Evolutionary conservation across 2,113 vertebrate species (phyloP).

Genomic region (Mungos mungo): DNA sequence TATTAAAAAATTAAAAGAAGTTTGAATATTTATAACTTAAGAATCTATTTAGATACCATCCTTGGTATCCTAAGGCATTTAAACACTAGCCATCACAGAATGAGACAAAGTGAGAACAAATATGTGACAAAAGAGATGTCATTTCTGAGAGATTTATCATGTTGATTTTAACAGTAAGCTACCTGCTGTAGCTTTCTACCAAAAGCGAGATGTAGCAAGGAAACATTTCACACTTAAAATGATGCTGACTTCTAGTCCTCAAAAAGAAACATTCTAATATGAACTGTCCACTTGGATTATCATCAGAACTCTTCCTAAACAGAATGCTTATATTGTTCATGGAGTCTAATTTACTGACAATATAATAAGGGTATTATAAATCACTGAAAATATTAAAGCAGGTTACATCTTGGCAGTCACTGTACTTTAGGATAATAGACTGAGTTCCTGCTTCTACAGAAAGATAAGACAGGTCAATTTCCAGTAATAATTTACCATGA

Average conservation of each 20-base stretch:
- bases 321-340: neutral
- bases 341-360: constrained; percentile 56
- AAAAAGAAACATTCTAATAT: neutral
- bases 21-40: constrained; percentile 19
- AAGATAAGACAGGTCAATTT: neutral
- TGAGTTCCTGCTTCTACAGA: neutral
- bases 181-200: neutral
- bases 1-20: neutral
- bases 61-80: neutral
- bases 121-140: neutral
- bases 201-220: neutral
- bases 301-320: constrained; percentile 50
- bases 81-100: neutral
- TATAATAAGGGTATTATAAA: constrained; percentile 44
- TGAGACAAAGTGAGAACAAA: neutral
- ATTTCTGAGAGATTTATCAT: neutral
- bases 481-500: neutral
- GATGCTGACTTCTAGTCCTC: constrained; percentile 13
- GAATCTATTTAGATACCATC: neutral
- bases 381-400: neutral
- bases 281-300: neutral
- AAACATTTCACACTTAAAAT: constrained; percentile 39
- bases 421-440: neutral
- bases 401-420: neutral
- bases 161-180: neutral